phyloP scores from a whole-genome alignment of 2,797 vertebrate genomes.

The Pipistrellus kuhlii region DNA sequence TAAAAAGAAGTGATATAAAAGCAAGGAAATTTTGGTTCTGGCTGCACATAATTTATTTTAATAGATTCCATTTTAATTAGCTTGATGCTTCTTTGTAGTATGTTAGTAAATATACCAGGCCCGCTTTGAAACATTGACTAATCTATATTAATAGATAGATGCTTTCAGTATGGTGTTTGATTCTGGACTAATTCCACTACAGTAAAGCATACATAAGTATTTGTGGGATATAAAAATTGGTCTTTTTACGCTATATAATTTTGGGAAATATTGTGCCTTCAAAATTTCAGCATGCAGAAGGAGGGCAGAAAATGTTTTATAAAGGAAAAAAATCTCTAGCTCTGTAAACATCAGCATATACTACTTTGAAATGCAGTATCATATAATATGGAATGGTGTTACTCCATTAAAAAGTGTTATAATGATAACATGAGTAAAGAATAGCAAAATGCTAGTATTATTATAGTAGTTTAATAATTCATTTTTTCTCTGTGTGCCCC shows the following conservation, averaged over 20 bases:
- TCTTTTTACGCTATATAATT: background rate
- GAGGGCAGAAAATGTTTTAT: background rate
- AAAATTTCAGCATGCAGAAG: background rate
- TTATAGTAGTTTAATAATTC: background rate
- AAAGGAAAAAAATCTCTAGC: background rate
- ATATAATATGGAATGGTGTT: background rate
- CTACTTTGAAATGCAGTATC: background rate
- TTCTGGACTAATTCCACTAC: background rate
- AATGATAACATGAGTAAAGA: background rate
- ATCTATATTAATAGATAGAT: slow-evolving; percentile 44
- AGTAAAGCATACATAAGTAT: background rate
- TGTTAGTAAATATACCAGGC: slow-evolving; percentile 45
- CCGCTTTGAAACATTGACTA: slow-evolving; percentile 1
- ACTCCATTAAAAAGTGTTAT: background rate
- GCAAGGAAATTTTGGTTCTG: background rate
- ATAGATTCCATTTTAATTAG: slow-evolving; percentile 67
- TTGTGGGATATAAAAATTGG: background rate
- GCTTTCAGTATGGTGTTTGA: background rate
- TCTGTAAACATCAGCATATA: background rate
- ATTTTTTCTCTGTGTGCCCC: background rate
- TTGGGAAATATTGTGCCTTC: background rate
- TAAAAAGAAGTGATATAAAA: slow-evolving; percentile 11
- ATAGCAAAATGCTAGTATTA: background rate
- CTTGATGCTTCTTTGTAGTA: background rate
- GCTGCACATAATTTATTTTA: slow-evolving; percentile 62